Conservation (phyloP, 1,140 invertebrate species). For the Drosophila kanapiae region DNA sequence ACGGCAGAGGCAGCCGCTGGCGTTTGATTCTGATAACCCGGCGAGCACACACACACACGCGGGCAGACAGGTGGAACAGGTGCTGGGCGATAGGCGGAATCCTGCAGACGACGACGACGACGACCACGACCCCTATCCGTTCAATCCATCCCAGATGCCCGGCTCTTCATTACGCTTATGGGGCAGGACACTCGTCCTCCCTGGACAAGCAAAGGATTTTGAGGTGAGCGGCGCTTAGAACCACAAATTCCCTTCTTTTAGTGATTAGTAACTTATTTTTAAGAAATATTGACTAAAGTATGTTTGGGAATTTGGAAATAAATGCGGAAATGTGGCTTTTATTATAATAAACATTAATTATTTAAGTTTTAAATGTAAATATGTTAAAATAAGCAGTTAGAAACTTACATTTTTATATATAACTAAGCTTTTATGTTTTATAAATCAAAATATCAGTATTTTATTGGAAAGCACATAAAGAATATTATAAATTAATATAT, state of each 20-base stretch:
- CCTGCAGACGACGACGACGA: conserved; percentile 10
- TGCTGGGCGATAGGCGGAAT: conserved; percentile 1
- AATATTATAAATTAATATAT: too few relatives aligned
- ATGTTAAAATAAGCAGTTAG: too few relatives aligned
- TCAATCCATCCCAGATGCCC: conserved; percentile 36
- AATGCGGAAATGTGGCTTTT: too few relatives aligned
- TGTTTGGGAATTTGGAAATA: too few relatives aligned
- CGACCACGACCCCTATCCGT: conserved; percentile 16
- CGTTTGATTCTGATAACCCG: conserved; percentile 56
- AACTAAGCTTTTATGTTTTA: too few relatives aligned
- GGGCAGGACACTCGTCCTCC: conserved; percentile 2
- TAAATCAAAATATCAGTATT: too few relatives aligned
- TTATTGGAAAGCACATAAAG: too few relatives aligned
- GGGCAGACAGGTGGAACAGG: conserved; percentile 21
- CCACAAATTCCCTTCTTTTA: background rate
- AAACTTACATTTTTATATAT: too few relatives aligned
- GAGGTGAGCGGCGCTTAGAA: background rate
- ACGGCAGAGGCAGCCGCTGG: conserved; percentile 14
- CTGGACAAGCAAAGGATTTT: conserved; percentile 6
- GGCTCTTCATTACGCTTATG: conserved; percentile 41
- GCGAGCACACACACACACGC: conserved; percentile 38
- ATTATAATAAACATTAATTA: too few relatives aligned
- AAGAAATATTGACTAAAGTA: too few relatives aligned
- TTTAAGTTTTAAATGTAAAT: too few relatives aligned
- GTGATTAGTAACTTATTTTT: background rate